Percentiles rank a stretch among this genome's conserved stretches.
These are phyloP conservation scores for Drosophila ambigua DNA, from an alignment of 1,140 invertebrate genomes.

Conservation along the genomic window DNA sequence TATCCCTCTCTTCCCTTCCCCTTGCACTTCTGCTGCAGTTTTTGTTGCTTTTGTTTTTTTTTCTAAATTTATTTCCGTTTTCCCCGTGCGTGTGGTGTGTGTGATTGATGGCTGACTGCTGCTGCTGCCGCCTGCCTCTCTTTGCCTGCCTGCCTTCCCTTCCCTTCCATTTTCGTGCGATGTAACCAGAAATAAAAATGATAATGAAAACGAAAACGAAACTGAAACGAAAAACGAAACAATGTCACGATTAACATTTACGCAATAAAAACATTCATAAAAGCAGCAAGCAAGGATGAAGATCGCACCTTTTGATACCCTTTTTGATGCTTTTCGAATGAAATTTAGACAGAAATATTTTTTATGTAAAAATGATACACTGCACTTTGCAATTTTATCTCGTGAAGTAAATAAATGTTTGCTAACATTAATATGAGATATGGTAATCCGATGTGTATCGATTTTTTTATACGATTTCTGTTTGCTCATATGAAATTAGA, in stretches of 20 bases:
- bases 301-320: not conserved
- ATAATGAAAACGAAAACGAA: slow-evolving; percentile 6
- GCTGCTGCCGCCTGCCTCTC: slow-evolving; percentile 7
- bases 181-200: slow-evolving; percentile 47
- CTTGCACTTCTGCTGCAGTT: no score
- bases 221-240: slow-evolving; percentile 20
- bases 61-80: slow-evolving; percentile 78
- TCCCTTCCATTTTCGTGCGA: slow-evolving; percentile 13
- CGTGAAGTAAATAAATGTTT: no score
- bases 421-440: no score
- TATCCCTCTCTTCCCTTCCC: not conserved
- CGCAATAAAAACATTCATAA: slow-evolving; percentile 34
- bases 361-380: no score
- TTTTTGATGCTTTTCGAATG: no score
- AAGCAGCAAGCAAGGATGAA: not conserved
- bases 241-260: slow-evolving; percentile 26
- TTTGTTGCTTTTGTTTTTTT: slow-evolving; percentile 4
- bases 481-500: not conserved
- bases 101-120: slow-evolving; percentile 76
- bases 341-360: no score
- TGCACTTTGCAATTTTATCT: no score
- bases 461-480: not conserved
- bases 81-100: slow-evolving; percentile 32
- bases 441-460: no score
- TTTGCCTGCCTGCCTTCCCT: not conserved